Evolutionary conservation across 2,113 vertebrate species (phyloP).

Genomic region (Brachyhypopomus gauderio): DNA sequence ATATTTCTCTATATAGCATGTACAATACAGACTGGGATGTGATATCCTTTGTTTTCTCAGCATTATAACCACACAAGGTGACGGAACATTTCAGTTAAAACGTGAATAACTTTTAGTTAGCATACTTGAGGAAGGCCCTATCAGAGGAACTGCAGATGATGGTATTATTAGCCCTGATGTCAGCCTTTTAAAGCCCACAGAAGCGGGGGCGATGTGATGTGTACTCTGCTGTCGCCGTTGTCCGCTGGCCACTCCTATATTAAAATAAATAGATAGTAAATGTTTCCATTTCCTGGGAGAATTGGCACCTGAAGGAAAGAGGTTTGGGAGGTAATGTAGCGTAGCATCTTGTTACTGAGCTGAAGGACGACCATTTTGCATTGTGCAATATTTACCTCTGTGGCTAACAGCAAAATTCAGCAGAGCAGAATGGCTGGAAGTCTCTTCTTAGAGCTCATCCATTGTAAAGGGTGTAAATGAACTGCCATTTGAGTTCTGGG

Average conservation of each 20-base stretch:
- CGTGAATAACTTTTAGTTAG: neutral
- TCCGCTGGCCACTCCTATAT: constrained; percentile 64
- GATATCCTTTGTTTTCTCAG: neutral
- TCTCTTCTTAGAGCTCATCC: neutral
- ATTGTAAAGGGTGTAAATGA: constrained; percentile 15
- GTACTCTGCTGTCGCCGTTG: constrained; percentile 44
- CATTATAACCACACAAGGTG: neutral
- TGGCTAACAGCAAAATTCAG: constrained; percentile 32
- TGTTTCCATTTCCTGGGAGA: constrained; percentile 66
- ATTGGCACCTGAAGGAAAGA: constrained; percentile 59
- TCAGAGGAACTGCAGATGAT: neutral
- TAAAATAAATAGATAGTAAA: constrained; percentile 74
- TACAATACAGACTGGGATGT: neutral
- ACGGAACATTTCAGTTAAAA: neutral
- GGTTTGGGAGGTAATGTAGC: constrained; percentile 76
- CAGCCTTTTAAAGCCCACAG: constrained; percentile 23
- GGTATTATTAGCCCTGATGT: constrained; percentile 30
- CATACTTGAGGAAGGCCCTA: neutral
- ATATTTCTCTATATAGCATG: neutral
- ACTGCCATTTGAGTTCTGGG: neutral
- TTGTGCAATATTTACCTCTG: constrained; percentile 69
- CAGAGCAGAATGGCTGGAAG: neutral
- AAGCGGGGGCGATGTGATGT: constrained; percentile 22
- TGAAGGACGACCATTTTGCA: constrained; percentile 72
- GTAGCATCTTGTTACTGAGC: constrained; percentile 73